A percentile compares a stretch with the other conserved stretches of the same genome.
Evolutionary conservation across 2,888 invertebrate genomes (phyloP).

Genomic region (Seira ritae): DNA sequence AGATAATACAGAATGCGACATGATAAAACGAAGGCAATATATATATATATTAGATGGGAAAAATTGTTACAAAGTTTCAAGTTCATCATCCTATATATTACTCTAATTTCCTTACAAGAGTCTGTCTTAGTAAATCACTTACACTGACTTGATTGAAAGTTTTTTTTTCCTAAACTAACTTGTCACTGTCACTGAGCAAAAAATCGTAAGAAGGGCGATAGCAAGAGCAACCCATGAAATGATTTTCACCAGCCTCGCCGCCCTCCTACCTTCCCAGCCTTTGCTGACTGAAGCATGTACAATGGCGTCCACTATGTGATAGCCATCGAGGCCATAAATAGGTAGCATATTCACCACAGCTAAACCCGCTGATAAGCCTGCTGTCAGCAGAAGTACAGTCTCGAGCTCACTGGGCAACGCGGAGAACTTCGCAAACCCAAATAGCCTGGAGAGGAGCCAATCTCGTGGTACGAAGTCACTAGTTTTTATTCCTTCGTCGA

Average conservation of each 20-base stretch:
- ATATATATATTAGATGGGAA: neutral
- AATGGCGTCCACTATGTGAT: constrained; percentile 70
- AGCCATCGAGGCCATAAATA: constrained; percentile 72
- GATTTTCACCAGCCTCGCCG: constrained; percentile 69
- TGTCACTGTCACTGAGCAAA: constrained; percentile 66
- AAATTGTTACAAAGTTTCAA: too few relatives aligned
- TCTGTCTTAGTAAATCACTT: neutral
- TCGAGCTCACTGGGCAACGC: constrained; percentile 70
- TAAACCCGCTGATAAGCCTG: constrained; percentile 72
- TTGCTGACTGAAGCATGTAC: constrained; percentile 64
- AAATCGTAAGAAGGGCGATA: constrained; percentile 70
- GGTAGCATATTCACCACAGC: constrained; percentile 73
- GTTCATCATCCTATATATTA: too few relatives aligned
- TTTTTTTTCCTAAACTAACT: neutral
- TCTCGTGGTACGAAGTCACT: constrained; percentile 70
- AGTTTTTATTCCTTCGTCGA: constrained; percentile 67
- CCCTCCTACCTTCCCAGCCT: constrained; percentile 68
- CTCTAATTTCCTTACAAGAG: neutral
- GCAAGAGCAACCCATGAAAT: constrained; percentile 70
- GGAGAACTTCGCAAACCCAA: constrained; percentile 68
- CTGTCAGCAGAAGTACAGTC: constrained; percentile 72
- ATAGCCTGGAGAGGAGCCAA: constrained; percentile 69
- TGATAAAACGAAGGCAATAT: constrained; percentile 1
- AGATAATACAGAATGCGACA: constrained; percentile 10
- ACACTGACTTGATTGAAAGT: neutral